These are phyloP conservation scores for Mellivora capensis DNA, from an alignment of 2,113 vertebrate species.

Conservation along the genomic window DNA sequence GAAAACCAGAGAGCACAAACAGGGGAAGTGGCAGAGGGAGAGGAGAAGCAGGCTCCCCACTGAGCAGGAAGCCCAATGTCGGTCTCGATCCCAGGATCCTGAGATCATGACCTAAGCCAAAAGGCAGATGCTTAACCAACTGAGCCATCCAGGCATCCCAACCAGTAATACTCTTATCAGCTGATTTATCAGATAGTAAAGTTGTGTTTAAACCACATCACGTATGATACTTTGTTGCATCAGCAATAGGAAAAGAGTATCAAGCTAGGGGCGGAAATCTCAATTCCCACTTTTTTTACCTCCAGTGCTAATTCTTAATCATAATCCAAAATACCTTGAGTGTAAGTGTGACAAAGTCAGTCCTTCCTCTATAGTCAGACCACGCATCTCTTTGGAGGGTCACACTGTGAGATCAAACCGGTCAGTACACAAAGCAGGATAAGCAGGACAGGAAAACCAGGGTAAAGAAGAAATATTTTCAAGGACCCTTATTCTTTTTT, in stretches of 20 bases:
- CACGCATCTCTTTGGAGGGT: accelerated
- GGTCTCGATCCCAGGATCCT: too few relatives aligned
- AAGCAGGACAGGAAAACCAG: neutral
- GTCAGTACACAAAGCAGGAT: neutral
- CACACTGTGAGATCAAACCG: neutral
- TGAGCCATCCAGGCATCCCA: too few relatives aligned
- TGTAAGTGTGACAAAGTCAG: neutral
- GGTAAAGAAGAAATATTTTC: neutral
- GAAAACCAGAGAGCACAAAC: too few relatives aligned
- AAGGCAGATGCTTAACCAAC: too few relatives aligned
- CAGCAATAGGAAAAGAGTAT: neutral
- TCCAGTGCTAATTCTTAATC: neutral
- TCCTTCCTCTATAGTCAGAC: neutral
- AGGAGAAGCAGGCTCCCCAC: too few relatives aligned
- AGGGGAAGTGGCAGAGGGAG: too few relatives aligned
- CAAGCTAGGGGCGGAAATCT: neutral
- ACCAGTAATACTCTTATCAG: neutral
- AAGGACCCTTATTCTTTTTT: neutral
- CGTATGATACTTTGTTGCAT: neutral
- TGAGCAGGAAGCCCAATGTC: too few relatives aligned
- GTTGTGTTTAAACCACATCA: neutral
- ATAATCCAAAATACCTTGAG: neutral
- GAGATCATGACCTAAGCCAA: too few relatives aligned
- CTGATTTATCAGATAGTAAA: neutral
- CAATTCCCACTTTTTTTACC: neutral